A percentile compares a stretch with the other conserved stretches of the same genome.
Conservation (phyloP, 2,797 vertebrate genomes). For the Jordanella pulchra region DNA sequence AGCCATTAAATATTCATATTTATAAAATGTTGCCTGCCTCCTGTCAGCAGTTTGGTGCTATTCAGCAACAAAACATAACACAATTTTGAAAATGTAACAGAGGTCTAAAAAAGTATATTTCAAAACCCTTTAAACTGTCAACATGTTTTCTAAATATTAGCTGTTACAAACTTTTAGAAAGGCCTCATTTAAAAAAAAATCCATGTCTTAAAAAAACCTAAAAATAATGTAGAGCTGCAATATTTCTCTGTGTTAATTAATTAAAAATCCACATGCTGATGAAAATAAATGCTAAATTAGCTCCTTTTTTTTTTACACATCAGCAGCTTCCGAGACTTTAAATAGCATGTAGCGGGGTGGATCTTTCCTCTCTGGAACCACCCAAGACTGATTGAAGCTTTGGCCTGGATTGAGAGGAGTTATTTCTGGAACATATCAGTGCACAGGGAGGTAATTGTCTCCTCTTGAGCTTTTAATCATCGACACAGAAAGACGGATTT, state of each 20-base stretch:
- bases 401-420: constrained; percentile 74
- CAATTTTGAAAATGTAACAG: not conserved
- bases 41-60: not conserved
- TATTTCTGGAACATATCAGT: constrained; percentile 77
- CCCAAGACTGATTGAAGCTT: constrained; percentile 67
- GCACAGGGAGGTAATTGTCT: constrained; percentile 71
- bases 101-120: not conserved
- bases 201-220: not conserved
- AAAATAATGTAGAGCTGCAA: not conserved
- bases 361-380: constrained; percentile 56
- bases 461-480: constrained; percentile 69
- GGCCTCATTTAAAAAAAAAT: not conserved
- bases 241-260: not conserved
- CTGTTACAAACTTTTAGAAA: not conserved
- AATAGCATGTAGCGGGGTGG: constrained; percentile 38
- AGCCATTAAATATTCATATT: not conserved
- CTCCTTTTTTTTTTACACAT: constrained; percentile 20
- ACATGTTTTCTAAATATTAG: not conserved
- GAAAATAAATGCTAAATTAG: constrained; percentile 3
- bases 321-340: constrained; percentile 44
- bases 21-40: not conserved
- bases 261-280: not conserved
- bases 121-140: not conserved
- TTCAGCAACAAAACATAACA: not conserved
- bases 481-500: constrained; percentile 50